phyloP scores from a whole-genome alignment of 1,140 invertebrate species.

The Sycophaga agraensis region DNA sequence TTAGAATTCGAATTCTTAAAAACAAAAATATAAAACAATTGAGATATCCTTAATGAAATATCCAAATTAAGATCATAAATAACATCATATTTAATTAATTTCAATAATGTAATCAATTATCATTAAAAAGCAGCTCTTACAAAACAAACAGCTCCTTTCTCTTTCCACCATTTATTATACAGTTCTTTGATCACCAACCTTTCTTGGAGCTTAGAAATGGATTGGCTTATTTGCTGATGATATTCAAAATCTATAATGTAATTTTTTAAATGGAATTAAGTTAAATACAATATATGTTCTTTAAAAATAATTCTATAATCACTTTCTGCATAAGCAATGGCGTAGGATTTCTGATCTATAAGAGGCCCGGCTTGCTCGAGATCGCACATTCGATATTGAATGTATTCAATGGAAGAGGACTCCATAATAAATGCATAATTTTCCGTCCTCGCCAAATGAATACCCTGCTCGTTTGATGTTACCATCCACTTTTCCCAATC shows the following conservation, averaged over 20 bases:
- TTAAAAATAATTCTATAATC: no score
- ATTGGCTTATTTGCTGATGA: constrained; percentile 69
- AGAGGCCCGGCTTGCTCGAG: constrained; percentile 74
- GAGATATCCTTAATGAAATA: background rate
- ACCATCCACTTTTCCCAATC: constrained; percentile 61
- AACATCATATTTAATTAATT: background rate
- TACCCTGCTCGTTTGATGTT: constrained; percentile 72
- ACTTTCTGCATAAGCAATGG: constrained; percentile 80
- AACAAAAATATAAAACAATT: background rate
- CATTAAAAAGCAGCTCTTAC: no score
- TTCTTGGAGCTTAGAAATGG: constrained; percentile 77
- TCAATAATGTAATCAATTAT: background rate
- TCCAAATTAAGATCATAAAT: background rate
- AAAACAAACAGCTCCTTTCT: constrained; percentile 57
- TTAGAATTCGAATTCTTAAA: background rate
- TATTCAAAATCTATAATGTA: constrained; percentile 46
- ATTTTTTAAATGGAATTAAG: no score
- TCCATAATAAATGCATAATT: constrained; percentile 84
- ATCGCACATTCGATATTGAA: constrained; percentile 74
- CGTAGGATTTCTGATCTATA: constrained; percentile 82
- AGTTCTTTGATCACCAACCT: constrained; percentile 69
- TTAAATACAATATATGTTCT: no score
- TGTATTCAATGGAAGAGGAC: constrained; percentile 79
- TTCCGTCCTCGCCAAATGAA: constrained; percentile 57
- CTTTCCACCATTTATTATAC: constrained; percentile 84